Base-by-base conservation (phyloP, 2,888 invertebrate genomes). In the Melipona beecheii region DNA sequence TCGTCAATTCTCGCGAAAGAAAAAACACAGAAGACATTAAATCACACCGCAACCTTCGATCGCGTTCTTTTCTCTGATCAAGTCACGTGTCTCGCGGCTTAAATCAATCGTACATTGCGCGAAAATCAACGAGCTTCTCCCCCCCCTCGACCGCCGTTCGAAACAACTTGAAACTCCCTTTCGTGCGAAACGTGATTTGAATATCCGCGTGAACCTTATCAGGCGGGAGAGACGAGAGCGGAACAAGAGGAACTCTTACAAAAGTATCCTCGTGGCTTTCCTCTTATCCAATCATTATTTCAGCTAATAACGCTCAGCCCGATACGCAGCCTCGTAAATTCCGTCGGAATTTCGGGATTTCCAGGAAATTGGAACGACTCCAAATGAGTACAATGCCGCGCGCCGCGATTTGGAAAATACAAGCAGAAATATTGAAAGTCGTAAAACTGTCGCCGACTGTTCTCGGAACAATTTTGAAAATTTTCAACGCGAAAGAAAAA, bases 251-350 rank as follows among this genome's bases (percentile, higher is more conserved):
- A 79, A 81, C 58, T 27, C 50, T 52, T 80, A 54, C 31, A 81
- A 68, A 81, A 58, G 54, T 70, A 15, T 65, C 36, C 50, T 19
- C 27, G 68, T 24, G 58, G 80, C 52, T 80, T 65, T 71, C 69
- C 66, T 50, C 64, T 81, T 71, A 79, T 72, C 81, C 80, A 72
- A 81, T 81, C 64, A n/a, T 71, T 24, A 73, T 62, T 49, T 6
- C 79, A 54, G 11, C 43, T 58, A 52, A 80, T 79, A 69, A 64
- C 27, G 49, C 19, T 43, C 21, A 19, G 11, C 21, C 49, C 43
- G 21, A 24, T 24, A 56, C 31, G 15, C 15, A n/a, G 17, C n/a
- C 54, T 11, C 15, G n/a, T 11, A 27, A 50, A 62, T 15, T 27
- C 60, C 49, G 27, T 62, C 15, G 49, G 27, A 21, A 19, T 15